Conservation (phyloP, 2,113 vertebrate species). For the Eclectus roratus region DNA sequence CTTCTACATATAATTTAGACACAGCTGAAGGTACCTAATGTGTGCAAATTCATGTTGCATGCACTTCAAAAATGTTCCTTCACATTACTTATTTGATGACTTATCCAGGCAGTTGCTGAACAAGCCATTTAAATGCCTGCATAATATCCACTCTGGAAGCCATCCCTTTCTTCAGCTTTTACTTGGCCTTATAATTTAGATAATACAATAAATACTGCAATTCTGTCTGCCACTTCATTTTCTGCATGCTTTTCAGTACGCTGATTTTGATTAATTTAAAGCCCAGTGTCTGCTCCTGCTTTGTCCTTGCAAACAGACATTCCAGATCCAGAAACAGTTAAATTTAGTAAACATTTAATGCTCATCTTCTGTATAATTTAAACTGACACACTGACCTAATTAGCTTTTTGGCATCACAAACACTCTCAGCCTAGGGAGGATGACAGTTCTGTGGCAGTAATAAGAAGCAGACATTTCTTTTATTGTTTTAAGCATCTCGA, state of each 20-base stretch:
- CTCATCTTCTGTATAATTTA: not conserved
- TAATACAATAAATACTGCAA: not conserved
- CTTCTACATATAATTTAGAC: not conserved
- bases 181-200: not conserved
- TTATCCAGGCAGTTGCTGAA: not conserved
- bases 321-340: slow-evolving; percentile 22
- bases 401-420: slow-evolving; percentile 20
- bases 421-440: not conserved
- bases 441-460: not conserved
- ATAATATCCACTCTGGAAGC: not conserved
- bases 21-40: not conserved
- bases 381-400: slow-evolving; percentile 21
- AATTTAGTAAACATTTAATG: slow-evolving; percentile 30
- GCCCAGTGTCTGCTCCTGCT: not conserved
- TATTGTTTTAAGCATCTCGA: not conserved
- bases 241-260: not conserved
- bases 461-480: not conserved
- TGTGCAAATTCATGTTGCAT: not conserved
- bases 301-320: not conserved
- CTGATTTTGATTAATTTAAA: slow-evolving; percentile 7
- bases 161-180: not conserved
- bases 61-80: not conserved
- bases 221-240: slow-evolving; percentile 15
- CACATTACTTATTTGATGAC: accelerated
- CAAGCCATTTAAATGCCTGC: not conserved